phyloP scores from a whole-genome alignment of 2,888 invertebrate species.

The Sicus ferrugineus region DNA sequence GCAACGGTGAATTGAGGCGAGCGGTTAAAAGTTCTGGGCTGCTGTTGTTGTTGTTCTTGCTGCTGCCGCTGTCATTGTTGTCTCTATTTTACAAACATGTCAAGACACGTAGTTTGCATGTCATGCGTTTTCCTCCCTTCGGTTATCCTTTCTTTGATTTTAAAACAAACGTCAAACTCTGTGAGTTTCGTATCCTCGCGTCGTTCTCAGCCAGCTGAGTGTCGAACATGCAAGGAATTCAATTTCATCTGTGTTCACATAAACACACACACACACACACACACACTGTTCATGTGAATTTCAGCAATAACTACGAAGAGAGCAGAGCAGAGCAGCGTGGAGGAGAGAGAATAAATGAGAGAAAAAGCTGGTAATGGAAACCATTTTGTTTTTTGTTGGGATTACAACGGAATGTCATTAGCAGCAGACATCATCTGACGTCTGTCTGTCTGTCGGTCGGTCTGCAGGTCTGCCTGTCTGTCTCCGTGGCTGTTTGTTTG shows the following conservation, averaged over 20 bases:
- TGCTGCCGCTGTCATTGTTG: background rate
- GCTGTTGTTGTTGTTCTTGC: background rate
- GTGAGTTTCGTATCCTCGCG: background rate
- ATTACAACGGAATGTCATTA: background rate
- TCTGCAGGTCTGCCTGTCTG: background rate
- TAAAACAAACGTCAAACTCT: background rate
- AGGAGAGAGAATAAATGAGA: background rate
- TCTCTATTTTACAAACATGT: too few species aligned
- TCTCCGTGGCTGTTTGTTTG: too few species aligned
- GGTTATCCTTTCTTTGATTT: too few species aligned
- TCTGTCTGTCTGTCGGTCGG: background rate
- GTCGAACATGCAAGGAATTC: conserved; percentile 4
- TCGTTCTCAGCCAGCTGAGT: background rate
- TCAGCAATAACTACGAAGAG: too few species aligned
- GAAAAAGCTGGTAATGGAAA: background rate
- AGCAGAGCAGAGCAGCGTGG: too few species aligned
- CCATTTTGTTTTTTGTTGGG: background rate
- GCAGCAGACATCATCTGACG: too few species aligned
- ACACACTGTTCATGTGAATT: too few species aligned
- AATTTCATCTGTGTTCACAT: background rate
- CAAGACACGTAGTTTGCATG: background rate
- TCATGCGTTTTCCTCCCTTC: background rate
- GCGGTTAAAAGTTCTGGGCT: background rate
- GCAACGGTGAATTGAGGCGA: background rate
- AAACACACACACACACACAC: background rate